A percentile compares a stretch with the other conserved stretches of the same genome.
These are phyloP conservation scores for Apis dorsata DNA, from an alignment of 1,140 invertebrate genomes.

Conservation along the genomic window DNA sequence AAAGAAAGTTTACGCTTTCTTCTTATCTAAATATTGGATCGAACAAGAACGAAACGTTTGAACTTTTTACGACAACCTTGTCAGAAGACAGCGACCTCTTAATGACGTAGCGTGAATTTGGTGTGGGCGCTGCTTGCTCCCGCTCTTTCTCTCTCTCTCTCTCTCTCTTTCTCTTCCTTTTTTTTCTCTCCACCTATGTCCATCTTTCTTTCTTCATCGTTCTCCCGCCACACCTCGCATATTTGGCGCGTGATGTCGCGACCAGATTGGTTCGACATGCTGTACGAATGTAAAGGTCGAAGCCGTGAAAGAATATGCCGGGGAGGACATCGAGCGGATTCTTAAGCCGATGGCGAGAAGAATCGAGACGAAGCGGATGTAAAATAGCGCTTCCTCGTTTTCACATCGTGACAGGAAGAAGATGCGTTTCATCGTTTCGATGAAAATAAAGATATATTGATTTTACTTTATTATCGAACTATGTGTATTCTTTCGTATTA, in stretches of 20 bases:
- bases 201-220: slow-evolving; percentile 29
- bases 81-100: slow-evolving; percentile 55
- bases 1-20: neutral
- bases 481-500: neutral
- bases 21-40: neutral
- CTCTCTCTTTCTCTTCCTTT: slow-evolving; percentile 7
- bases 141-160: slow-evolving; percentile 27
- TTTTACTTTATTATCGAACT: neutral
- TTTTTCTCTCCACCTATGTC: slow-evolving; percentile 16
- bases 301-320: slow-evolving; percentile 62
- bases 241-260: slow-evolving; percentile 78
- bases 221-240: slow-evolving; percentile 76
- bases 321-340: slow-evolving; percentile 57
- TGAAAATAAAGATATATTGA: neutral
- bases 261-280: slow-evolving; percentile 72
- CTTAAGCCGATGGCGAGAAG: slow-evolving; percentile 50
- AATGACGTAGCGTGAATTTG: slow-evolving; percentile 69
- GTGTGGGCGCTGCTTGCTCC: slow-evolving; percentile 73
- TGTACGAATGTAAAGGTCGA: slow-evolving; percentile 68
- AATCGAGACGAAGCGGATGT: slow-evolving; percentile 32
- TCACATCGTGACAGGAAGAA: neutral
- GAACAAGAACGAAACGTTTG: neutral
- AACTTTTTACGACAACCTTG: slow-evolving; percentile 51
- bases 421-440: neutral
- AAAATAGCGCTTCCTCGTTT: slow-evolving; percentile 35